A percentile compares a stretch with the other conserved stretches of the same genome.
phyloP scores from a whole-genome alignment of 1,140 invertebrate species.

The Drosophila lowei region DNA sequence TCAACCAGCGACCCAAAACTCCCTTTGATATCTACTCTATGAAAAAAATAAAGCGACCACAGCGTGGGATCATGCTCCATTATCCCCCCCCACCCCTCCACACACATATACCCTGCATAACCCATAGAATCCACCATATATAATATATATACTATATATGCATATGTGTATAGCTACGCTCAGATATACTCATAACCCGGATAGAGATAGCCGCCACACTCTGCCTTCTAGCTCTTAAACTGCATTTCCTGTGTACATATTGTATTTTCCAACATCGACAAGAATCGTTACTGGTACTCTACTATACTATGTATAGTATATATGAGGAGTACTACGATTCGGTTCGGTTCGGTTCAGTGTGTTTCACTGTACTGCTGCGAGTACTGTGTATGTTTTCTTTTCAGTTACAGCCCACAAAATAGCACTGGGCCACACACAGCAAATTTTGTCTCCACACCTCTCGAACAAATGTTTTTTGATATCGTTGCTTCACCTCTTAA shows the following conservation, averaged over 20 bases:
- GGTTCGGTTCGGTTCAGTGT: too few relatives aligned
- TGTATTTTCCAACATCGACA: constrained; percentile 13
- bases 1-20: constrained; percentile 1
- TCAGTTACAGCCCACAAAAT: constrained; percentile 13
- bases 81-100: constrained; percentile 1
- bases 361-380: too few relatives aligned
- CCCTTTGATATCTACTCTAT: too few relatives aligned
- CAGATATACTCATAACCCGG: constrained; percentile 1
- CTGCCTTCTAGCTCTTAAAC: constrained; percentile 5
- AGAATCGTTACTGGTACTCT: constrained; percentile 7
- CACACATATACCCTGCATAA: constrained; percentile 4
- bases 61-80: constrained; percentile 23
- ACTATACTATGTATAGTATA: background rate
- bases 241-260: constrained; percentile 26
- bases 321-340: background rate
- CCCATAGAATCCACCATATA: constrained; percentile 4
- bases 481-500: constrained; percentile 12
- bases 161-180: constrained; percentile 16
- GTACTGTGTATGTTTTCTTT: constrained; percentile 7
- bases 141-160: background rate
- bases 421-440: constrained; percentile 13
- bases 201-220: constrained; percentile 19
- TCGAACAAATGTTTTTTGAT: background rate
- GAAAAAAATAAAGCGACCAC: constrained; percentile 5
- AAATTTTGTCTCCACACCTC: constrained; percentile 13